Conservation (phyloP, 2,888 invertebrate species). For the Ornithoptera priamus region DNA sequence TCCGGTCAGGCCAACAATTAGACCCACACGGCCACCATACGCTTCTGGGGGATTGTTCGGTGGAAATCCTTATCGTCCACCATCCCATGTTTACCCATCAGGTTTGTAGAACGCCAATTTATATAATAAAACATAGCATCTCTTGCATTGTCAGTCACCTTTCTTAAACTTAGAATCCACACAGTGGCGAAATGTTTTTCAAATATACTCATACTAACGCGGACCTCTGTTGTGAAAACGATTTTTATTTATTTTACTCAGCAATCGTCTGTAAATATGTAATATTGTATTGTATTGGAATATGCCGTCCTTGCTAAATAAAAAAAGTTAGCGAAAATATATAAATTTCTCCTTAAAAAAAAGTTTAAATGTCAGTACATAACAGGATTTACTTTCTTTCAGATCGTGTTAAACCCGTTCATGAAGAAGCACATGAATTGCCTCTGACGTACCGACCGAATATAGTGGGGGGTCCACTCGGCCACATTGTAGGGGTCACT, state of each 20-base stretch:
- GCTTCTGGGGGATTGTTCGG: conserved; percentile 60
- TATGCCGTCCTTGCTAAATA: no score
- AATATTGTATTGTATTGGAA: no score
- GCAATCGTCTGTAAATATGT: no score
- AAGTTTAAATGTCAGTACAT: conserved; percentile 10
- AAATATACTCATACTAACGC: neutral
- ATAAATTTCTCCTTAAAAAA: conserved; percentile 7
- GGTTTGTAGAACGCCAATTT: conserved; percentile 41
- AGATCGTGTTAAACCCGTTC: conserved; percentile 67
- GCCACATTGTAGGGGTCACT: conserved; percentile 57
- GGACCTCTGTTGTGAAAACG: no score
- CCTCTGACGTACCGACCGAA: conserved; percentile 54
- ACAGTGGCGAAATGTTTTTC: neutral
- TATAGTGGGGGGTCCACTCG: conserved; percentile 57
- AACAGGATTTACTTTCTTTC: conserved; percentile 36
- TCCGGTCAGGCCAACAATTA: conserved; percentile 29
- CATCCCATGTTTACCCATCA: conserved; percentile 52
- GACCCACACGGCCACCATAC: conserved; percentile 50
- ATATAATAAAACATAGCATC: neutral
- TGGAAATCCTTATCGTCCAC: conserved; percentile 57
- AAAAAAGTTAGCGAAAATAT: neutral
- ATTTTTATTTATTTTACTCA: no score
- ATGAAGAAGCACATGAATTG: conserved; percentile 49
- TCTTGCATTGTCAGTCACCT: neutral
- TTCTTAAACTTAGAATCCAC: neutral